Conservation (phyloP, 2,113 vertebrate species). For the Tauraco erythrolophus region DNA sequence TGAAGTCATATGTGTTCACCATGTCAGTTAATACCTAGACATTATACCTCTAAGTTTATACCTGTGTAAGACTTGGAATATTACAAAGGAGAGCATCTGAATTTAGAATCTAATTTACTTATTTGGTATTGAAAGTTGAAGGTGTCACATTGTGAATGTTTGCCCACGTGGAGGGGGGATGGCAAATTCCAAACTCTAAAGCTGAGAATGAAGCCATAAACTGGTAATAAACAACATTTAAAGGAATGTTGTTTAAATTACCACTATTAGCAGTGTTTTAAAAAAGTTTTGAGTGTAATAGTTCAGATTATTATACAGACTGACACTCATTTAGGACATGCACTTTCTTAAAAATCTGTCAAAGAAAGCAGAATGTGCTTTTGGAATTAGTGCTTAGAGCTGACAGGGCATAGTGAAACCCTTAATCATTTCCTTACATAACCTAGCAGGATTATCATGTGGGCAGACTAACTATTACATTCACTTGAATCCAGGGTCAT, state of each 20-base stretch:
- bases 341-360: not conserved
- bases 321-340: not conserved
- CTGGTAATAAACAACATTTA: not conserved
- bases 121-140: not conserved
- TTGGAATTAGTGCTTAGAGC: not conserved
- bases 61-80: not conserved
- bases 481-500: not conserved
- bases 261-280: not conserved
- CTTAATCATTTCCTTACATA: slow-evolving; percentile 24
- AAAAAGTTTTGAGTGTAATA: not conserved
- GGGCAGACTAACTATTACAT: not conserved
- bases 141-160: not conserved
- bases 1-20: not conserved
- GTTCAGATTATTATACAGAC: not conserved
- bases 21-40: not conserved
- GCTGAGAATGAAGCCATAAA: not conserved
- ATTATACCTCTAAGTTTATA: not conserved
- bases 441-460: not conserved
- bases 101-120: not conserved
- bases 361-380: not conserved
- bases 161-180: accelerated
- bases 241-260: not conserved
- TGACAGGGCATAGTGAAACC: not conserved
- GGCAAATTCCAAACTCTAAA: not conserved
- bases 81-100: not conserved